Base-by-base conservation (phyloP, 2,888 invertebrate genomes). In the Andricus curvator region DNA sequence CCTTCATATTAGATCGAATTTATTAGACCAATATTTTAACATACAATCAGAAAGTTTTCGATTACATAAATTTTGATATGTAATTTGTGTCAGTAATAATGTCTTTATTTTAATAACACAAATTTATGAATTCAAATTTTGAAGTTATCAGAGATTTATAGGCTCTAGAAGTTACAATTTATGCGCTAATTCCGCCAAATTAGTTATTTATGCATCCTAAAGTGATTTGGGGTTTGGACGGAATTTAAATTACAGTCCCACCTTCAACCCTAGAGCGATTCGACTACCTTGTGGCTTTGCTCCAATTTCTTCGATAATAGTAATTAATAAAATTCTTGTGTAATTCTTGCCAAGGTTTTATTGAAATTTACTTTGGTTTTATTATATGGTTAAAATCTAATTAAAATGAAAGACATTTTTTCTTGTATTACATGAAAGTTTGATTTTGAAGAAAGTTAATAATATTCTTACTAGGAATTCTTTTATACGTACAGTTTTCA, bases 151-250 rank as follows among this genome's bases (percentile, higher is more conserved):
- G 2, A 29, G 29, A 15, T 64, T 29, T 68, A 20, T 66, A 68
- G 22, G 6, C 22, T 20, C 15, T 0, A 68, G 22, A 15, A 15
- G 67, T 11, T 44, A 64, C 29, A 68, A 25, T 6, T 41, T 68
- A 41, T 68, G 22, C 5, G 25, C 1, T 68, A 13, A 68, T 68
- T 25, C 6, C 22, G 67, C 67, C 25, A 68, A 68, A 44, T 44
- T 44, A 41, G 67, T 68, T 68, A 68, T 68, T 68, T 68, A 44
- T 68, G 67, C 37, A 68, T 68, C 67, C 67, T 44, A 2, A 44
- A 25, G 67, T 8, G 44, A 44, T 68, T 68, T 68, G 41, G 25
- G 44, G 15, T 68, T 68, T 8, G 13, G 25, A 44, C 9, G n/a
- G 41, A 64, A 44, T 33, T 22, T 25, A 62, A n/a, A 74, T 60